Evolutionary conservation across 2,888 invertebrate genomes (phyloP), one percentile per base, ranked within the genome.

Genomic region (Liposcelis brunnea): DNA sequence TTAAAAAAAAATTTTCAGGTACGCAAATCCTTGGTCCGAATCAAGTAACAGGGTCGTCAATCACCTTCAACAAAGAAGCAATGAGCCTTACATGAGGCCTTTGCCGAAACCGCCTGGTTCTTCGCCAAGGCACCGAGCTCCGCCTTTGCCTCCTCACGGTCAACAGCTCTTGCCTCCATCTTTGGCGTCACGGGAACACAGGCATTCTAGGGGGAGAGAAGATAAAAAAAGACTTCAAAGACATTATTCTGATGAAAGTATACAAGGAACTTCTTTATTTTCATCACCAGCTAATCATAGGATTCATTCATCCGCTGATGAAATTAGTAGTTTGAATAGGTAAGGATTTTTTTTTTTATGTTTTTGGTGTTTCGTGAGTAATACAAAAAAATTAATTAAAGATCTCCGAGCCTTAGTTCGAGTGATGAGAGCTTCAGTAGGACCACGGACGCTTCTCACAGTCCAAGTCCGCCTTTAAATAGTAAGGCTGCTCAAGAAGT

Each of bases 391-490:
- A n/a, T n/a, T n/a, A n/a, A n/a, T 26, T 31, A 14, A 4, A 19
- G 42, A 21, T 82, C 82, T n/a, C 81, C 82, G 1, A 81, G 80
- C 57, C 75, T 82, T 51, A 81, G 81, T 60, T 84, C 84, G 45
- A 85, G 84, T 0, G 84, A 85, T 57, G 85, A 85, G 62, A 83
- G 83, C 61, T 84, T 81, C 58, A 81, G 82, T 35, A 72, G 83
- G 53, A 83, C 83, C 3, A 83, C 82, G 0, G 80, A 81, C 56
- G 83, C 75, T 26, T 73, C 75, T 50, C 73, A 69, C 10, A 69
- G 69, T 2, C 70, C 70, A 2, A 68, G 68, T 43, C 67, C 68
- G 4, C 67, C 68, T 10, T 66, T 66, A 8, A 63, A 62, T 6
- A 59, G 40, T 53, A 61, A 36, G 58, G 52, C 53, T 26, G 54